A percentile compares a stretch with the other conserved stretches of the same genome.
Evolutionary conservation across 2,113 vertebrate species (phyloP).

Genomic region (Caloenas nicobarica): DNA sequence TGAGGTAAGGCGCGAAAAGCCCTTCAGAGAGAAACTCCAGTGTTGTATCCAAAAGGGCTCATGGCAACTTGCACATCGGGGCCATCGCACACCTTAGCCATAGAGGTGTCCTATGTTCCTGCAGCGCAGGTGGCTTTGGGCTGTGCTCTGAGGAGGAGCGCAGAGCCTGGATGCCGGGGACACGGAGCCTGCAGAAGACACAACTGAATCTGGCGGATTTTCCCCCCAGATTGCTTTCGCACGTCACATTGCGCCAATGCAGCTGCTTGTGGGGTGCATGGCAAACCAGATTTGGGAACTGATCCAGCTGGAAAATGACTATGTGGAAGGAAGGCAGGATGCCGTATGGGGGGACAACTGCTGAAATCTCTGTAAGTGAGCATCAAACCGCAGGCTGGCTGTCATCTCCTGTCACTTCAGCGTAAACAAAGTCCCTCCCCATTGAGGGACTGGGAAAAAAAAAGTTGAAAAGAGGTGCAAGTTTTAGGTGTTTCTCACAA

Average conservation of each 20-base stretch:
- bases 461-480: background rate
- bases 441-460: background rate
- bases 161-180: background rate
- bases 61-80: background rate
- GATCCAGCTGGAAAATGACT: background rate
- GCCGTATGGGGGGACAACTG: background rate
- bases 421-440: background rate
- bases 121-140: rapidly evolving
- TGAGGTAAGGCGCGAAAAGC: background rate
- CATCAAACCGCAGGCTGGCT: background rate
- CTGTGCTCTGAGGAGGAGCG: background rate
- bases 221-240: background rate
- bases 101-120: background rate
- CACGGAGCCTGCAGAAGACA: background rate
- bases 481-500: background rate
- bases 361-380: background rate
- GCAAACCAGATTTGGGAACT: background rate
- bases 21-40: background rate
- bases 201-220: background rate
- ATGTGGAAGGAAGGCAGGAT: background rate
- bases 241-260: rapidly evolving
- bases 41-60: background rate
- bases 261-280: background rate
- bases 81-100: rapidly evolving
- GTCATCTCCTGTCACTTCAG: background rate